phyloP scores from a whole-genome alignment of 2,888 invertebrate genomes.

The Dasypolia templi region DNA sequence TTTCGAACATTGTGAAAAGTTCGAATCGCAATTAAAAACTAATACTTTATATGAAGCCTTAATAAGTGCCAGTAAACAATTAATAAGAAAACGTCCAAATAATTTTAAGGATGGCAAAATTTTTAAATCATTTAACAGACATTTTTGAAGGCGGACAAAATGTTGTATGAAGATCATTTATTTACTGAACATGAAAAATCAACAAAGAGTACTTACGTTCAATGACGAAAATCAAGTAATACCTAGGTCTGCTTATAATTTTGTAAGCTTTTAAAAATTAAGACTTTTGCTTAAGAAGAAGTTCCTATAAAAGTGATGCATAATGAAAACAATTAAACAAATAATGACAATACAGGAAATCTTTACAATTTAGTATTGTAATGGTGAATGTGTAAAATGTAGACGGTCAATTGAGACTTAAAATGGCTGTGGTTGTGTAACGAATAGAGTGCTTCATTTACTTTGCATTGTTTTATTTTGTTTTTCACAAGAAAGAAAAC shows the following conservation, averaged over 20 bases:
- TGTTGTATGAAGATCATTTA: slow-evolving; percentile 6
- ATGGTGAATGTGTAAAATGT: slow-evolving; percentile 29
- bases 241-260: not conserved
- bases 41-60: slow-evolving; percentile 91
- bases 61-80: slow-evolving; percentile 91
- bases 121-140: too few species aligned
- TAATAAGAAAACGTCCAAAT: slow-evolving; percentile 81
- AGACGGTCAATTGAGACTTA: slow-evolving; percentile 11
- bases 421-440: slow-evolving; percentile 49
- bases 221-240: not conserved
- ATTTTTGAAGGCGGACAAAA: not conserved
- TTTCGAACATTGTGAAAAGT: slow-evolving; percentile 92
- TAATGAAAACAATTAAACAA: not conserved
- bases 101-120: slow-evolving; percentile 76
- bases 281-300: not conserved
- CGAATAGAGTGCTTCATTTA: slow-evolving; percentile 46
- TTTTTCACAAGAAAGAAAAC: too few species aligned
- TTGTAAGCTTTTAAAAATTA: not conserved
- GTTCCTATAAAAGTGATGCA: not conserved
- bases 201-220: not conserved
- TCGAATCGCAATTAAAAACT: slow-evolving; percentile 87
- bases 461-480: not conserved
- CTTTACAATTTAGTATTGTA: not conserved
- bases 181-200: not conserved
- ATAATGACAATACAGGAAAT: not conserved